phyloP scores from a whole-genome alignment of 2,888 invertebrate genomes.

The Phorcus lineatus region DNA sequence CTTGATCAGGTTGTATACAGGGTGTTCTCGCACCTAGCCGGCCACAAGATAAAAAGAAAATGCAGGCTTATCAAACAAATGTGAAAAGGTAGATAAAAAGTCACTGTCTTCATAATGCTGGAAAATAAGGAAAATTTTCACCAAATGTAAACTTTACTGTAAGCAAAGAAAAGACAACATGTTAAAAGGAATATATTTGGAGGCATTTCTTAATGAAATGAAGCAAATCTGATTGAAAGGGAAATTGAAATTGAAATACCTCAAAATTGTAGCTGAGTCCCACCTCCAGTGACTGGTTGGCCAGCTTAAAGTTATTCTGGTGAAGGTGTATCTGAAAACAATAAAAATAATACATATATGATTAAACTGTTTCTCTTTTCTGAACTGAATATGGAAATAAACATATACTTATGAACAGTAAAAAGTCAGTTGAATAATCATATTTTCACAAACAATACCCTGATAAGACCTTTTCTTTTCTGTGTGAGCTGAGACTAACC shows the following conservation, averaged over 20 bases:
- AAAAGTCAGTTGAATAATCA: no score
- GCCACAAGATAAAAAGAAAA: neutral
- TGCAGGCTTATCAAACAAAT: no score
- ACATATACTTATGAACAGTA: no score
- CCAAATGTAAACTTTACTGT: no score
- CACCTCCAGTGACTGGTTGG: constrained; percentile 90
- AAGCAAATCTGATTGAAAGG: neutral
- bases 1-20: constrained; percentile 90
- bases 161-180: no score
- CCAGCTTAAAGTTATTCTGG: constrained; percentile 82
- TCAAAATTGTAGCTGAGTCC: constrained; percentile 94
- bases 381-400: no score
- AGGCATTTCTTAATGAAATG: no score
- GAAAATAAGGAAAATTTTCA: no score
- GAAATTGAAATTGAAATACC: constrained; percentile 70
- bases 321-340: constrained; percentile 81
- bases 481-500: constrained; percentile 47
- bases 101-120: no score
- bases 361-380: neutral
- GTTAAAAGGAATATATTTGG: no score
- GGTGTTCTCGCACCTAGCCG: constrained; percentile 85
- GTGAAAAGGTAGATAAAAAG: neutral
- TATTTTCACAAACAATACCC: no score
- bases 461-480: no score
- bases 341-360: neutral